Percentiles rank a stretch among this genome's conserved stretches.
phyloP scores from a whole-genome alignment of 2,113 vertebrate species.

The Xenus cinereus region DNA sequence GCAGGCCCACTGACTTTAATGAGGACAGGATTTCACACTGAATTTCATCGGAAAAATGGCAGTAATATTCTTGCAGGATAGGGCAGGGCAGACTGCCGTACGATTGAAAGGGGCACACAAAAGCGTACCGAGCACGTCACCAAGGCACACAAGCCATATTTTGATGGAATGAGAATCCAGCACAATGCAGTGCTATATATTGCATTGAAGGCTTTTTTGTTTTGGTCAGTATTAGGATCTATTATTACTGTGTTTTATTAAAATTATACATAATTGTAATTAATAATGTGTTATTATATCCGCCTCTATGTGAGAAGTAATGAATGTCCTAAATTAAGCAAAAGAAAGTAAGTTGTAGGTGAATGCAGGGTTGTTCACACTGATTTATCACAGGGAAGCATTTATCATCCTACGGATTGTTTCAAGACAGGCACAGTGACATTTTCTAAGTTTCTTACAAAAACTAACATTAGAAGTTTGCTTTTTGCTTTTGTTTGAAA shows the following conservation, averaged over 20 bases:
- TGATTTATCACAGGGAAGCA: background rate
- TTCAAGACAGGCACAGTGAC: background rate
- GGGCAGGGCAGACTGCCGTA: background rate
- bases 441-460: background rate
- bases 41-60: background rate
- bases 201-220: background rate
- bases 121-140: background rate
- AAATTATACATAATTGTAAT: conserved; percentile 28
- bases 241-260: conserved; percentile 5
- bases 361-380: background rate
- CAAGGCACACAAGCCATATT: background rate
- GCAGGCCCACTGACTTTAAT: background rate
- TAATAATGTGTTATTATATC: conserved; percentile 6
- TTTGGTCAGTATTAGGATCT: background rate
- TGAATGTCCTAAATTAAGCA: conserved; percentile 36
- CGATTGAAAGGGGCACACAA: background rate
- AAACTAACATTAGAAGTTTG: background rate
- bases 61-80: background rate
- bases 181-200: background rate
- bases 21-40: background rate
- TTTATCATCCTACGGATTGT: background rate
- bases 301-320: background rate
- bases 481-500: background rate
- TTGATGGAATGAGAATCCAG: background rate
- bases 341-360: conserved; percentile 4